Base-by-base conservation (phyloP, 1,140 invertebrate genomes). In the Eciton burchellii region DNA sequence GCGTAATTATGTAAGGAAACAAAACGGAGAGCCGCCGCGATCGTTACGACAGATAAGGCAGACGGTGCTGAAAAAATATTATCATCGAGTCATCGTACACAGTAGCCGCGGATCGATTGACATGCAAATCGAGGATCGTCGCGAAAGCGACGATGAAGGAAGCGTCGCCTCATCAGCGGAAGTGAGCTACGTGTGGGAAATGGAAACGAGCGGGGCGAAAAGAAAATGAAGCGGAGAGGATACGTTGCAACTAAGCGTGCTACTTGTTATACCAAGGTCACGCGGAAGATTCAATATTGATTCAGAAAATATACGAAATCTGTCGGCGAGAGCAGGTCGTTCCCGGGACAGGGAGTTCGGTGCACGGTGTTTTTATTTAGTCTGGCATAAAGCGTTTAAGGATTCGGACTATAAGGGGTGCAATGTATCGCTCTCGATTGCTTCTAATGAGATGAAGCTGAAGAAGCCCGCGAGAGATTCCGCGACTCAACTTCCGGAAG, bases 261-360 rank as follows among this genome's bases (percentile, higher is more conserved):
- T 91, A 90, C 88, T 85, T 91, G 86, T 91, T 90, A 86, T 88
- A 81, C 72, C 87, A 91, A 91, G 89, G 90, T 90, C 88, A 84
- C 60, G 63, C 57, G 86, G 74, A 84, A 88, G 90, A 84, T 89
- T 89, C 88, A 91, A 91, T 92, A 92, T 92, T 92, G 89, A 91
- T 91, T 92, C 86, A 91, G 90, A 91, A 91, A 92, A 92, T 91
- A 92, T 91, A 91, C 90, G 89, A 91, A 92, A 91, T 91, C 89
- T 83, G 87, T 83, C 83, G 74, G 81, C 84, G 84, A 84, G 86
- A 84, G 85, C 88, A 88, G 83, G 83, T 88, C 62, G 62, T 77
- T 76, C 59, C 81, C 87, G 87, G 79, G 71, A 83, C 82, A 84
- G 72, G 73, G 86, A 82, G 84, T 81, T 86, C 71, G 63, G 62